phyloP scores from a whole-genome alignment of 2,888 invertebrate genomes.

The Melieria crassipennis region DNA sequence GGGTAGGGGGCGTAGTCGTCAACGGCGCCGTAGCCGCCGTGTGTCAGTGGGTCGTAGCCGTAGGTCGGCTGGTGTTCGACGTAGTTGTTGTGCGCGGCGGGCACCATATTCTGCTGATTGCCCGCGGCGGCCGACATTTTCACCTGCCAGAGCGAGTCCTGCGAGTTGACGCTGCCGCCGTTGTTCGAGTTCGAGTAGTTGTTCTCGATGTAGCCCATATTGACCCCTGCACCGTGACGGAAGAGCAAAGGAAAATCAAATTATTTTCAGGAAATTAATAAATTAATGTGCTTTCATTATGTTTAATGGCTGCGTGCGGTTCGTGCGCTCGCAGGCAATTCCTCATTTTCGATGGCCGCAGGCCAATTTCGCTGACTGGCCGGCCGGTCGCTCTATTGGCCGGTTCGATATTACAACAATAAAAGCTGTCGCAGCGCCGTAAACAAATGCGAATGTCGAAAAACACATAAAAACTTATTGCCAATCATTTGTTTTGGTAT shows the following conservation, averaged over 20 bases:
- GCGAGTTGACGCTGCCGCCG: slow-evolving; percentile 94
- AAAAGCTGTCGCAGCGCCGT: too few relatives aligned
- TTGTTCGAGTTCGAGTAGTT: slow-evolving; percentile 94
- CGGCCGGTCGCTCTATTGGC: too few relatives aligned
- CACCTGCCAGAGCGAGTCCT: slow-evolving; percentile 94
- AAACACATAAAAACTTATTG: too few relatives aligned
- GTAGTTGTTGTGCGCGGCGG: slow-evolving; percentile 69
- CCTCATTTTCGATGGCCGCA: too few relatives aligned
- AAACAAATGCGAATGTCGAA: too few relatives aligned
- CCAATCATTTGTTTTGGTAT: too few relatives aligned
- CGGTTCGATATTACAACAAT: too few relatives aligned
- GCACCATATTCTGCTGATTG: slow-evolving; percentile 72
- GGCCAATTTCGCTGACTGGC: too few relatives aligned
- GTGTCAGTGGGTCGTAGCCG: slow-evolving; percentile 81
- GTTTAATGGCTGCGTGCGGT: slow-evolving; percentile 22
- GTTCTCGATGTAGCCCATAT: slow-evolving; percentile 91
- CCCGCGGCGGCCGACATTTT: slow-evolving; percentile 84
- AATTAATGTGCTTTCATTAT: slow-evolving; percentile 35
- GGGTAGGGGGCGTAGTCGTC: slow-evolving; percentile 89
- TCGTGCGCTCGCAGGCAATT: background rate
- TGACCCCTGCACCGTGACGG: slow-evolving; percentile 73
- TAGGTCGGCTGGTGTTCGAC: slow-evolving; percentile 76
- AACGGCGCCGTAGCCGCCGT: slow-evolving; percentile 84
- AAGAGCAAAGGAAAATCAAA: background rate
- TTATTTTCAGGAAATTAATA: slow-evolving; percentile 33